Base-by-base conservation (phyloP, 2,888 invertebrate species). In the Caenorhabditis panamensis region DNA sequence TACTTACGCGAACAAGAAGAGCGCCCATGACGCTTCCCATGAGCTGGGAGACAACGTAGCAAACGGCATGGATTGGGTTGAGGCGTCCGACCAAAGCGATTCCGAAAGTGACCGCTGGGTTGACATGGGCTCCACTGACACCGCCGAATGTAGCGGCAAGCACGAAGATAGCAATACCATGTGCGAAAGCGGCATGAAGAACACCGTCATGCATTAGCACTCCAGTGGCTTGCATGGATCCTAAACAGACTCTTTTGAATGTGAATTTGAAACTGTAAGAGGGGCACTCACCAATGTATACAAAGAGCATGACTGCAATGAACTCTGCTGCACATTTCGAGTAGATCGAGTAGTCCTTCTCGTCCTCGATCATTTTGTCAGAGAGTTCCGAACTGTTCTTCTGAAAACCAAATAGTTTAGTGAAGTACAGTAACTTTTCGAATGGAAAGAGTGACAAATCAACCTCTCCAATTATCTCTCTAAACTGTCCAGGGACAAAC, bases 81-180 rank as follows among this genome's bases (percentile, higher is more conserved):
- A 86, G 82, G 64, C 86, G 83, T 3, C 90, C 88, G 56, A 85
- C 79, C 3, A 88, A 37, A 2, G 87, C 84, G 47, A 89, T 83
- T 11, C 91, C 91, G 5, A 92, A 71, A 0, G 92, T 91, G 11
- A 92, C 92, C 0, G 91, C 92, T 0, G 92, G 92, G 82, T 92
- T 92, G 66, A 92, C 89, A 83, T 92, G 92, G 13, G 91, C 92
- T 2, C 92, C 92, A 84, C 92, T 92, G 58, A 89, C 82, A 22
- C 87, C 83, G 9, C 88, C 89, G 47, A 89, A 85, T 0, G 86
- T 82, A 2, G 87, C 71, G 24, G 88, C 87, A 8, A 89, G 67
- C 18, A 87, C 84, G 69, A 89, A 89, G 61, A 89, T 87, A 22
- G 87, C 83, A 36, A 89, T 36, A 11, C 89, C 89, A 58, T 89